These are phyloP conservation scores for Aphaenogaster floridana DNA, from an alignment of 1,140 invertebrate genomes.

Conservation along the genomic window DNA sequence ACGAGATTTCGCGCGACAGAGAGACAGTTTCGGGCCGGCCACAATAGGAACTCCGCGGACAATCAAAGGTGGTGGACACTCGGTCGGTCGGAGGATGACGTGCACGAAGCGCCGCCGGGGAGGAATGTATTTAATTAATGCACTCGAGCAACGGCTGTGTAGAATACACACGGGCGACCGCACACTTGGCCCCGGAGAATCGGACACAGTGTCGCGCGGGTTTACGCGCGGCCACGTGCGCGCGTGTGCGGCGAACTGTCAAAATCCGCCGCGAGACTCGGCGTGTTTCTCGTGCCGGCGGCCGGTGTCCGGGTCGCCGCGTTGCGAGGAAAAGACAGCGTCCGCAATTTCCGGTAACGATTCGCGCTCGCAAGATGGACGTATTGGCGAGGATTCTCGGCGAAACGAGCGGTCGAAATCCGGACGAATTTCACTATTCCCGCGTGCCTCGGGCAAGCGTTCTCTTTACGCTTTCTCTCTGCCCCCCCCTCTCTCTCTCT, in stretches of 20 bases:
- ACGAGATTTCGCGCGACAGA: constrained; percentile 29
- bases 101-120: not conserved
- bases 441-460: not conserved
- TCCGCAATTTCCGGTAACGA: constrained; percentile 73
- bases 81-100: constrained; percentile 26
- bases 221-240: not conserved
- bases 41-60: constrained; percentile 71
- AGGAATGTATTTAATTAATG: constrained; percentile 75
- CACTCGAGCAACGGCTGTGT: constrained; percentile 24
- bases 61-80: constrained; percentile 71
- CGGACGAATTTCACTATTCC: constrained; percentile 51
- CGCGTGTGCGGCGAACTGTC: constrained; percentile 47
- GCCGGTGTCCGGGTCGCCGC: constrained; percentile 3
- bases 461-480: not conserved
- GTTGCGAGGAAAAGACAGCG: constrained; percentile 35
- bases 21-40: constrained; percentile 54
- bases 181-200: not conserved
- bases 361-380: constrained; percentile 52
- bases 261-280: constrained; percentile 67
- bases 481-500: not conserved
- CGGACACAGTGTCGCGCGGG: not conserved
- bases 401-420: constrained; percentile 51
- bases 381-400: constrained; percentile 63
- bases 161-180: constrained; percentile 8
- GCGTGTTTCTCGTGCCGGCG: constrained; percentile 35